Evolutionary conservation across 2,888 invertebrate genomes (phyloP).

Genomic region (Clusia tigrina): DNA sequence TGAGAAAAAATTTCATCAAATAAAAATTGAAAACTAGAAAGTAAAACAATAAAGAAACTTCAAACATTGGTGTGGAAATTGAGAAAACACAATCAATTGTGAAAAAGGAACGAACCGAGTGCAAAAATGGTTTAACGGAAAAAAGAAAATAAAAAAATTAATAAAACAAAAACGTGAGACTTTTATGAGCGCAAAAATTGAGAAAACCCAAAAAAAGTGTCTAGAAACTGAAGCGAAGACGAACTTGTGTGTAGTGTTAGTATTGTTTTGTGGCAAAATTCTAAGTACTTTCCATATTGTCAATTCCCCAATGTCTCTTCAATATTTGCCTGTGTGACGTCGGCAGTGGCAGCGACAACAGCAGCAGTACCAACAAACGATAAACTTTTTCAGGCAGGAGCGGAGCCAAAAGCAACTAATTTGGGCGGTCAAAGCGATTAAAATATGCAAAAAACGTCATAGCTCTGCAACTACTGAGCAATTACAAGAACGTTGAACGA

Average conservation of each 20-base stretch:
- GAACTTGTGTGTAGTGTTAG: conserved; percentile 1
- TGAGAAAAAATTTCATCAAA: conserved; percentile 19
- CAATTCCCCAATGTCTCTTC: conserved; percentile 22
- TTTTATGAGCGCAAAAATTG: conserved; percentile 8
- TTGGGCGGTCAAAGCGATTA: too few relatives aligned
- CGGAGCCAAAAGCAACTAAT: too few relatives aligned
- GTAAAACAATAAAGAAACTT: neutral
- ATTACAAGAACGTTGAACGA: too few relatives aligned
- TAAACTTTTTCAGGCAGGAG: conserved; percentile 20
- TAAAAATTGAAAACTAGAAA: conserved; percentile 25
- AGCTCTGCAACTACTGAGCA: too few relatives aligned
- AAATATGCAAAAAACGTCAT: too few relatives aligned
- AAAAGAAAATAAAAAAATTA: conserved; percentile 28
- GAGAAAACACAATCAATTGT: neutral
- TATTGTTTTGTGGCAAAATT: neutral
- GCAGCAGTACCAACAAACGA: conserved; percentile 6
- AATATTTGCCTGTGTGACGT: conserved; percentile 13
- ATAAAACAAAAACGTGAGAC: conserved; percentile 16
- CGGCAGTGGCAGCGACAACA: neutral
- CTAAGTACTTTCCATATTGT: conserved; percentile 10
- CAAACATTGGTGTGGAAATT: neutral
- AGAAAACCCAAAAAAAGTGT: neutral
- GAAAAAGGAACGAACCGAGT: neutral
- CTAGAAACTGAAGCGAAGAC: neutral
- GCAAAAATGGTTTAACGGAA: conserved; percentile 17